phyloP scores from a whole-genome alignment of 2,113 vertebrate species.

The Rhynchomys soricoides region DNA sequence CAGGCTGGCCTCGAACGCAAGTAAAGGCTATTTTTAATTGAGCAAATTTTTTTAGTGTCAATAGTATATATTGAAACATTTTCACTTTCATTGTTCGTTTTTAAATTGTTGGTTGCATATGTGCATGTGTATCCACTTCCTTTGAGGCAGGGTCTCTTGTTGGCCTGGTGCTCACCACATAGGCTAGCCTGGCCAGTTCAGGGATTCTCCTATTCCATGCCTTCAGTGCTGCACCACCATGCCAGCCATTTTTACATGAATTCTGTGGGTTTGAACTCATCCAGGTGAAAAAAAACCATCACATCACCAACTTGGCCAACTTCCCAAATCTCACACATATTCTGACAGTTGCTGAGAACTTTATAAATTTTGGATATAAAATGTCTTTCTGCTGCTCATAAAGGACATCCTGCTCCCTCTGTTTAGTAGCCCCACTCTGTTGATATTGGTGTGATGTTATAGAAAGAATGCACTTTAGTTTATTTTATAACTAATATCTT shows the following conservation, averaged over 20 bases:
- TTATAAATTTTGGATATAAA: not conserved
- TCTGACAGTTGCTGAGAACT: not conserved
- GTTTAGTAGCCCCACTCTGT: not conserved
- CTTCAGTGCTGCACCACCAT: too few relatives aligned
- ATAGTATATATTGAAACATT: not conserved
- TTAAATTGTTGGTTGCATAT: not conserved
- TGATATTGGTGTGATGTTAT: not conserved
- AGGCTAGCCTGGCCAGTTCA: not conserved
- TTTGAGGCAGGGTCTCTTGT: not conserved
- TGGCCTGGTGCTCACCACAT: not conserved
- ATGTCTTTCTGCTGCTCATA: not conserved
- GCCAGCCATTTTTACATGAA: not conserved
- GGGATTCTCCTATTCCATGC: not conserved
- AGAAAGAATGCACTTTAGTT: not conserved
- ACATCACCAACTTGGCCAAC: too few relatives aligned
- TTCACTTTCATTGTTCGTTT: not conserved
- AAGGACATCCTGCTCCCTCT: not conserved
- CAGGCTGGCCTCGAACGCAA: too few relatives aligned
- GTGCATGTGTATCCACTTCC: too few relatives aligned
- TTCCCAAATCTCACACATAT: not conserved
- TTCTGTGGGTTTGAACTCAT: not conserved
- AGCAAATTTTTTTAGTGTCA: not conserved
- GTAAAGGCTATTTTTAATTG: not conserved
- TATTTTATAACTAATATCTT: not conserved
- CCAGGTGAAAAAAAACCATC: not conserved